A percentile compares a stretch with the other conserved stretches of the same genome.
Conservation (phyloP, 2,797 vertebrate genomes). For the Epinephelus malabaricus region DNA sequence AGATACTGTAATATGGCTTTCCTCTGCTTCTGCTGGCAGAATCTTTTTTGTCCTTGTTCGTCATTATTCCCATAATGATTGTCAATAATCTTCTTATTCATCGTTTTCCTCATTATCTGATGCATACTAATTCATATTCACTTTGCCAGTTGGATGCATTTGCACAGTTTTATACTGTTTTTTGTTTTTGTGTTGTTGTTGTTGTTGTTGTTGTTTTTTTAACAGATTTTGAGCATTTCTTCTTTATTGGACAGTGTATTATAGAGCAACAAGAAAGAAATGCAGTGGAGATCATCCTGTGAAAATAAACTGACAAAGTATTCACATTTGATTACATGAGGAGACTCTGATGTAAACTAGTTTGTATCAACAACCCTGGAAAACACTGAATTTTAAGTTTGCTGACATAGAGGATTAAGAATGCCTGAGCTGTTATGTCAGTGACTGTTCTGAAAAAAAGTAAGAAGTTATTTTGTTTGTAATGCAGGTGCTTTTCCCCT, state of each 20-base stretch:
- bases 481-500: too few relatives aligned
- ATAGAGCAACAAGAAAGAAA: conserved; percentile 2
- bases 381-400: too few relatives aligned
- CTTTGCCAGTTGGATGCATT: conserved; percentile 22
- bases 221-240: not conserved
- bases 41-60: conserved; percentile 12
- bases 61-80: conserved; percentile 26
- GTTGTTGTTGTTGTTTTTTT: not conserved
- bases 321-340: not conserved
- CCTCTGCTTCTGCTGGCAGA: conserved; percentile 21
- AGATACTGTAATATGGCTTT: conserved; percentile 8
- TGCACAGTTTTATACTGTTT: not conserved
- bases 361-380: not conserved
- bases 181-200: too few relatives aligned
- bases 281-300: not conserved
- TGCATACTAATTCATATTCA: not conserved
- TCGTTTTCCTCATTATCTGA: conserved; percentile 16
- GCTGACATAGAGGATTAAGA: too few relatives aligned
- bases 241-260: not conserved
- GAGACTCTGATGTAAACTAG: not conserved
- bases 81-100: not conserved
- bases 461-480: too few relatives aligned
- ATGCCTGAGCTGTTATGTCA: too few relatives aligned
- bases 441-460: too few relatives aligned
- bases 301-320: not conserved